Evolutionary conservation across 2,113 vertebrate species (phyloP), one percentile per base, ranked within the genome.

Genomic region (Leptobrachium leishanense): DNA sequence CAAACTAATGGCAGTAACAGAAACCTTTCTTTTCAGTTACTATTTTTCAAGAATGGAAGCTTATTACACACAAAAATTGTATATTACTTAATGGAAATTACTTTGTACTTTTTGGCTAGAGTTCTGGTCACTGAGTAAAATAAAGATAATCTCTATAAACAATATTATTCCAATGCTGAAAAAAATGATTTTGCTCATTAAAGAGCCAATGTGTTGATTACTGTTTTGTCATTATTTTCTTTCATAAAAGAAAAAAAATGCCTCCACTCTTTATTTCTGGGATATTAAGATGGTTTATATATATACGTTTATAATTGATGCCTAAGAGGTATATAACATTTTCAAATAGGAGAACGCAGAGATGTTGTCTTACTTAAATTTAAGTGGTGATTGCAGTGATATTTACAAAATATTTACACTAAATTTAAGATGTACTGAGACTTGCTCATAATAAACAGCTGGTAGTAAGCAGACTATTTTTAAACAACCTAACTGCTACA

Each of bases 1-100:
- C 90, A 93, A 92, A 94, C 93, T 94, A 94, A 94, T 91, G 92
- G 93, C 92, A 92, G 93, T 94, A 94, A 94, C 92, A 92, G 92
- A 93, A 93, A 91, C 89, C 86, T 94, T 94, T 93, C 92, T 93
- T 94, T 93, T 92, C 92, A 93, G 92, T 93, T 94, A 93, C 93
- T 92, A 90, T 94, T 94, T 94, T 94, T 93, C 90, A 94, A 93
- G 91, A 93, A 91, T 88, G 91, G 90, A 91, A 91, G 91, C 90
- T 93, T 94, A 94, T 93, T 94, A 93, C 92, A 94, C 91, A 91
- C 84, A 86, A 77, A 82, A 89, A 91, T 93, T 94, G 93, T 94
- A 93, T 94, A 93, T 91, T 92, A 93, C 91, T 92, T 92, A 90
- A 91, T 92, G 92, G 90, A 89, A 90, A 89, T 88, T 87, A 90